Conservation (phyloP, 2,888 invertebrate species). For the Rapana venosa region DNA sequence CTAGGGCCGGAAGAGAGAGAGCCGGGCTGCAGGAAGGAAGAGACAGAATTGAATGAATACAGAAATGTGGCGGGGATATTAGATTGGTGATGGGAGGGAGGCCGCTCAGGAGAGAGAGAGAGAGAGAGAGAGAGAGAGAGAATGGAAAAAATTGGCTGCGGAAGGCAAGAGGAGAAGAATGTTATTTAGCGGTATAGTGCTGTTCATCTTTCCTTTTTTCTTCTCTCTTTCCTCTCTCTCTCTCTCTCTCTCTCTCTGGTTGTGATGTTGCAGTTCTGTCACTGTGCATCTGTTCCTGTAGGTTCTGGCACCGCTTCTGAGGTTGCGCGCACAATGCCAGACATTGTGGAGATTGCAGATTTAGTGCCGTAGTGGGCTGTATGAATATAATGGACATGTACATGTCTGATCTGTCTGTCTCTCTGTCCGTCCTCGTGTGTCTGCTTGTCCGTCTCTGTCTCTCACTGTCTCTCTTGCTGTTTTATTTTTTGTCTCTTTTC, state of each 20-base stretch:
- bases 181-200: background rate
- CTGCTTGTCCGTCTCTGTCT: background rate
- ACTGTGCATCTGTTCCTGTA: background rate
- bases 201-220: background rate
- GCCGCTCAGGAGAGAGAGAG: background rate
- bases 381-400: no score
- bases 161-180: background rate
- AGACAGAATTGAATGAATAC: conserved; percentile 21
- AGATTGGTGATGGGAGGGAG: conserved; percentile 4
- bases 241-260: no score
- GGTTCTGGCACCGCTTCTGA: background rate
- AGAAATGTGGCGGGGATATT: conserved; percentile 3
- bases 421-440: background rate
- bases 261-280: background rate
- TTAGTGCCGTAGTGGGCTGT: no score
- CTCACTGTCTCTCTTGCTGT: background rate
- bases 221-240: background rate
- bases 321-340: no score
- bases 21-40: conserved; percentile 9
- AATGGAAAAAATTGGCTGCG: background rate
- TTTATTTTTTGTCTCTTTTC: background rate
- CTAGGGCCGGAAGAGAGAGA: conserved; percentile 16
- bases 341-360: no score
- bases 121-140: background rate
- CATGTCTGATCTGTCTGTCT: no score